Percentiles rank a stretch among this genome's conserved stretches.
Conservation (phyloP, 1,140 invertebrate genomes). For the Drosophila miranda region DNA sequence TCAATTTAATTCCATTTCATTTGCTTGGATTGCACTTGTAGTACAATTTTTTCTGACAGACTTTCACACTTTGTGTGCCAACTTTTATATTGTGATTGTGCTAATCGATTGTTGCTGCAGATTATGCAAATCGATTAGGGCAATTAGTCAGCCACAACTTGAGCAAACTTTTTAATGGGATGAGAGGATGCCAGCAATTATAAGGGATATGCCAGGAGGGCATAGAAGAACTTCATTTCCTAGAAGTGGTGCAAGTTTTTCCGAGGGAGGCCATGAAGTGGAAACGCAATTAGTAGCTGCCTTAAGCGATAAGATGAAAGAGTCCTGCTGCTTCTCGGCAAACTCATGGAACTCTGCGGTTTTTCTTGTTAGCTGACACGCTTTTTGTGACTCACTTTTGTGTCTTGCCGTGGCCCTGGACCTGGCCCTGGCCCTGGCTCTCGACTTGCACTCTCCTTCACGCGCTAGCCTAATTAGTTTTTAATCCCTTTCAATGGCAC, state of each 20-base stretch:
- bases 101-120: constrained; percentile 51
- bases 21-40: constrained; percentile 33
- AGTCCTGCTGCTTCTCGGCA: not conserved
- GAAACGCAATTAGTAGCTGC: constrained; percentile 9
- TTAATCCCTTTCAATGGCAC: constrained; percentile 49
- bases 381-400: constrained; percentile 35
- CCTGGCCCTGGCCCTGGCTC: not conserved
- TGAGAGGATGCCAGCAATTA: not conserved
- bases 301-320: constrained; percentile 3
- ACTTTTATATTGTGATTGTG: constrained; percentile 46
- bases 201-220: not conserved
- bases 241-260: constrained; percentile 8
- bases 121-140: constrained; percentile 58
- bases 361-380: constrained; percentile 12
- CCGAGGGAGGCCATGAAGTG: not conserved
- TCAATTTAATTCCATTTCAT: constrained; percentile 52
- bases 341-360: constrained; percentile 17
- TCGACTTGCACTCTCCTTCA: constrained; percentile 11
- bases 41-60: constrained; percentile 44
- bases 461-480: constrained; percentile 57
- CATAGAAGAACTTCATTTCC: not conserved
- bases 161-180: constrained; percentile 18
- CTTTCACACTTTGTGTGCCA: constrained; percentile 55
- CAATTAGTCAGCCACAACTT: constrained; percentile 35
- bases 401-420: not conserved